Evolutionary conservation across 2,113 vertebrate genomes (phyloP), one percentile per base, ranked within the genome.

Genomic region (Sterna hirundo): DNA sequence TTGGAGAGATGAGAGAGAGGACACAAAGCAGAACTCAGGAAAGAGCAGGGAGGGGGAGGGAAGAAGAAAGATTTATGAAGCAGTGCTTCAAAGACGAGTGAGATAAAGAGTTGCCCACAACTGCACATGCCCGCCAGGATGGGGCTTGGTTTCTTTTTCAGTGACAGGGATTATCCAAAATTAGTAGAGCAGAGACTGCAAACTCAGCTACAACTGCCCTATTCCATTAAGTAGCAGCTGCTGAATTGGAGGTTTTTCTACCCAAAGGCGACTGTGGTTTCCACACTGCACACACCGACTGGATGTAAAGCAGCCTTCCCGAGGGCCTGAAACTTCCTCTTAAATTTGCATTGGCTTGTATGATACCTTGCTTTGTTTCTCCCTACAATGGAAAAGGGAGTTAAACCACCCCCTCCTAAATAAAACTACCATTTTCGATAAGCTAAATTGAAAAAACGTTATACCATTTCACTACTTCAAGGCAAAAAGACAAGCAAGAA

Each of bases 21-120:
- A 93, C 19, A 93, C 16, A 95, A 93, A 96, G 55, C 52, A 95
- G 90, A 92, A 90, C 78, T 89, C 66, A 7, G 15, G 81, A 95
- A 96, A 92, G 55, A 93, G 32, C 17, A 68, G 38, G 52, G 55
- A 76, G 30, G 29, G 57, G 11, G 11, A 68, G 3, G 30, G 47
- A 44, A 57, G 34, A 44, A 68, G 29, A 88, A 91, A 69, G 16
- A 36, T 3, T 36, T 6, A 27, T 46, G 19, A 54, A 49, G 30
- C 9, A 5, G 15, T 72, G 15, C 49, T 96, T 95, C 60, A 57
- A 74, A 80, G 60, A 46, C 5, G 25, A 15, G 44, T 60, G 62
- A 79, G 46, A 15, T 51, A 89, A 78, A 72, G 11, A 49, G 44
- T 32, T 47, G 60, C 14, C 6, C 52, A 82, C 40, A 85, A 40